These are phyloP conservation scores for Nomada ruficornis DNA, from an alignment of 2,888 invertebrate species.

Conservation along the genomic window DNA sequence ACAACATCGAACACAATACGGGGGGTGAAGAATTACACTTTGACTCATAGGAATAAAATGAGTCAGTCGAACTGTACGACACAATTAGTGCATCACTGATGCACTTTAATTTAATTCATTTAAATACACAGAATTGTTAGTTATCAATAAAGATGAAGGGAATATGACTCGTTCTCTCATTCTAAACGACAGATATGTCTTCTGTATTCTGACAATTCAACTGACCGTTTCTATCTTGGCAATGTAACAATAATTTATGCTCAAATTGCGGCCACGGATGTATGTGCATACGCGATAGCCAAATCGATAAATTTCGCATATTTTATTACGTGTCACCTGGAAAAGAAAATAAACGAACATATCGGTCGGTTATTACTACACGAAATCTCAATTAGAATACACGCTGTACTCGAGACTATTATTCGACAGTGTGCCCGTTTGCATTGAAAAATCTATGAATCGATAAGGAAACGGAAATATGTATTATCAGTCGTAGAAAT, in stretches of 20 bases:
- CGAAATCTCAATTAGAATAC: conserved; percentile 67
- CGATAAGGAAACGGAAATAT: conserved; percentile 3
- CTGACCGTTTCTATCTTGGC: conserved; percentile 30
- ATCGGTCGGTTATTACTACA: conserved; percentile 66
- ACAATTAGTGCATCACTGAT: no score
- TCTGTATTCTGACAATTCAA: not conserved
- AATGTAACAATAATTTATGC: conserved; percentile 63
- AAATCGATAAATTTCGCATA: conserved; percentile 77
- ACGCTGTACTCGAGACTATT: conserved; percentile 29
- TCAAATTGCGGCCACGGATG: conserved; percentile 31
- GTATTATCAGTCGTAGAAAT: not conserved
- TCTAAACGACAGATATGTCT: not conserved
- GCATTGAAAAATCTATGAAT: conserved; percentile 45
- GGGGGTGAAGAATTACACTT: no score
- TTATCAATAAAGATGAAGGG: no score
- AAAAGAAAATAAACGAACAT: conserved; percentile 61
- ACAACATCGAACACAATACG: no score
- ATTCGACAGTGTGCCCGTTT: conserved; percentile 61
- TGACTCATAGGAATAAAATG: no score
- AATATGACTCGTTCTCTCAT: not conserved
- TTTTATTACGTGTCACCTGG: conserved; percentile 76
- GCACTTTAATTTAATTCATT: no score
- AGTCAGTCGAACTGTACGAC: no score
- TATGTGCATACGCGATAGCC: conserved; percentile 24
- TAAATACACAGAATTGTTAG: no score